Percentiles rank a stretch among this genome's conserved stretches.
Conservation (phyloP, 2,113 vertebrate species). For the Orcinus orca region DNA sequence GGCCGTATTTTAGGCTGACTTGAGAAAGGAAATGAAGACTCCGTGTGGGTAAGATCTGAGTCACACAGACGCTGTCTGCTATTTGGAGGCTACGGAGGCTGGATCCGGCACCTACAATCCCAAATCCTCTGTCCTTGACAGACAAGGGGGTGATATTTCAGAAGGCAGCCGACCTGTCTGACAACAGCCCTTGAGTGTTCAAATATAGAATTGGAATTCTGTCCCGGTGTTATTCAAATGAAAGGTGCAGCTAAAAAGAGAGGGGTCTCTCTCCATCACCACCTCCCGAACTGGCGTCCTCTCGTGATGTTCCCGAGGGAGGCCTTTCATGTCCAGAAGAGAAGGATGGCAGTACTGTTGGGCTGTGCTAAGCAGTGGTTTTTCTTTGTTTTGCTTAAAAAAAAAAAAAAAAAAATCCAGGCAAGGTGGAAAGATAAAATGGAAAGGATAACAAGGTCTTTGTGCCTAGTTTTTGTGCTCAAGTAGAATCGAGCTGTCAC, state of each 20-base stretch:
- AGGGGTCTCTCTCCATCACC: fast-evolving
- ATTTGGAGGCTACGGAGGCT: background rate
- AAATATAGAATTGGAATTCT: background rate
- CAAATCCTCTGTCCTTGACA: background rate
- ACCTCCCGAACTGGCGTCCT: fast-evolving
- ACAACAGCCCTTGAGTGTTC: background rate
- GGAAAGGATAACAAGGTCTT: background rate
- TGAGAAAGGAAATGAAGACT: background rate
- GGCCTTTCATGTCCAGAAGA: background rate
- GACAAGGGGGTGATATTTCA: background rate
- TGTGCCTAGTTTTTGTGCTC: background rate
- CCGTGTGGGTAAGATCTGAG: background rate
- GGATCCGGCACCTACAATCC: background rate
- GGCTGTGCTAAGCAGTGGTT: background rate
- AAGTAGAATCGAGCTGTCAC: background rate
- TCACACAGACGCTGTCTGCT: background rate
- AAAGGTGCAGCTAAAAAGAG: fast-evolving
- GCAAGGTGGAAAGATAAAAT: background rate
- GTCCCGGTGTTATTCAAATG: background rate
- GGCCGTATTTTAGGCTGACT: background rate
- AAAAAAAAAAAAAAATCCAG: background rate
- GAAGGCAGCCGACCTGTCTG: background rate
- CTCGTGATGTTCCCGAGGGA: background rate
- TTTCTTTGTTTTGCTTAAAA: background rate
- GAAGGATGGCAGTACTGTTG: background rate